These are phyloP conservation scores for Tromatobia lineatoria DNA, from an alignment of 2,888 invertebrate genomes.

Conservation along the genomic window DNA sequence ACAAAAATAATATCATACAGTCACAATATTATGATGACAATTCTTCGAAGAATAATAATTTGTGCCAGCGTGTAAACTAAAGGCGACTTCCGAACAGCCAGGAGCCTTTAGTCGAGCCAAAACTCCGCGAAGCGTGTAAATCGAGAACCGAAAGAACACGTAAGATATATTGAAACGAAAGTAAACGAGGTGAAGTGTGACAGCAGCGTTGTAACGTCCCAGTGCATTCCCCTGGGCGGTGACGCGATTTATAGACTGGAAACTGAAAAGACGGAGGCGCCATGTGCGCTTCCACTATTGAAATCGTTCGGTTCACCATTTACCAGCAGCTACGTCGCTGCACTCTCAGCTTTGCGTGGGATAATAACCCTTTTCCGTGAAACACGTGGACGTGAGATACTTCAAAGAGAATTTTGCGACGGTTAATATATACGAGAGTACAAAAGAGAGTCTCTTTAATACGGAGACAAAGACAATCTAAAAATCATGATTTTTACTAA, in stretches of 20 bases:
- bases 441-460: not conserved
- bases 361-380: slow-evolving; percentile 14
- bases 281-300: not conserved
- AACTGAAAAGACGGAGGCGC: not conserved
- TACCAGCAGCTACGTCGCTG: not conserved
- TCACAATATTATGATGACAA: not conserved
- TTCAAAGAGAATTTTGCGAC: slow-evolving; percentile 18
- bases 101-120: not conserved
- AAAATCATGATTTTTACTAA: no score
- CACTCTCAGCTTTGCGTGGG: slow-evolving; percentile 10
- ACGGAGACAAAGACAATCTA: not conserved
- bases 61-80: not conserved
- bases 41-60: not conserved
- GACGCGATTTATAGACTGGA: slow-evolving; percentile 27
- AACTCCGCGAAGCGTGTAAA: slow-evolving; percentile 15
- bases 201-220: not conserved
- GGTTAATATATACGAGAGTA: not conserved
- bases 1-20: not conserved
- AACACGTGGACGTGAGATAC: not conserved
- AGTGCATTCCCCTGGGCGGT: slow-evolving; percentile 12
- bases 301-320: slow-evolving; percentile 13
- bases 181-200: slow-evolving; percentile 22
- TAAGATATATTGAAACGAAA: slow-evolving; percentile 19
- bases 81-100: not conserved
- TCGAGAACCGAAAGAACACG: slow-evolving; percentile 8